These are phyloP conservation scores for Diarsia dahlii DNA, from an alignment of 2,888 invertebrate species.

Conservation along the genomic window DNA sequence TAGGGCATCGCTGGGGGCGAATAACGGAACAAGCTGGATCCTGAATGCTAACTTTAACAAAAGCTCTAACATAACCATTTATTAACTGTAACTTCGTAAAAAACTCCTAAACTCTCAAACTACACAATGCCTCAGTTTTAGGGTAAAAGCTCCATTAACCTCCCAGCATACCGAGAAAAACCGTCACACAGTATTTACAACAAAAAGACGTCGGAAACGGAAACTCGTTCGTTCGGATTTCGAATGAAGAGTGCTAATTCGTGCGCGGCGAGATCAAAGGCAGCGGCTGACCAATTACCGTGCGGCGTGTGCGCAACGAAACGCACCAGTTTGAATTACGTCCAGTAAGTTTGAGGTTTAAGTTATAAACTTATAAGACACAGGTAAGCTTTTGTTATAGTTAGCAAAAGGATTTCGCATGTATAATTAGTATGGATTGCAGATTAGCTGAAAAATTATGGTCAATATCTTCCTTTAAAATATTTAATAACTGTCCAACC, in stretches of 20 bases:
- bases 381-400: background rate
- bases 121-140: slow-evolving; percentile 43
- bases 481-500: background rate
- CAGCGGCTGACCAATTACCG: slow-evolving; percentile 79
- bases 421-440: background rate
- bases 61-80: too few species aligned
- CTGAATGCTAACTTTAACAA: too few species aligned
- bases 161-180: slow-evolving; percentile 56
- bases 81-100: slow-evolving; percentile 6
- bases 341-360: slow-evolving; percentile 43
- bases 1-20: too few species aligned
- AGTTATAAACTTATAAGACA: slow-evolving; percentile 56
- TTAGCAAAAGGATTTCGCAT: background rate
- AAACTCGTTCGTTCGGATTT: slow-evolving; percentile 78
- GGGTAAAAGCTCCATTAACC: slow-evolving; percentile 55
- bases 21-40: too few species aligned
- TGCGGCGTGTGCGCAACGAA: slow-evolving; percentile 82
- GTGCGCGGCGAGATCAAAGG: slow-evolving; percentile 87
- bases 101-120: slow-evolving; percentile 5
- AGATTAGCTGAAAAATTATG: background rate
- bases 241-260: slow-evolving; percentile 81
- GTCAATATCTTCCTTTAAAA: background rate
- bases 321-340: slow-evolving; percentile 81
- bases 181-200: slow-evolving; percentile 59
- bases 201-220: slow-evolving; percentile 77